Evolutionary conservation across 1,140 invertebrate genomes (phyloP).

Genomic region (Cotesia glomerata): DNA sequence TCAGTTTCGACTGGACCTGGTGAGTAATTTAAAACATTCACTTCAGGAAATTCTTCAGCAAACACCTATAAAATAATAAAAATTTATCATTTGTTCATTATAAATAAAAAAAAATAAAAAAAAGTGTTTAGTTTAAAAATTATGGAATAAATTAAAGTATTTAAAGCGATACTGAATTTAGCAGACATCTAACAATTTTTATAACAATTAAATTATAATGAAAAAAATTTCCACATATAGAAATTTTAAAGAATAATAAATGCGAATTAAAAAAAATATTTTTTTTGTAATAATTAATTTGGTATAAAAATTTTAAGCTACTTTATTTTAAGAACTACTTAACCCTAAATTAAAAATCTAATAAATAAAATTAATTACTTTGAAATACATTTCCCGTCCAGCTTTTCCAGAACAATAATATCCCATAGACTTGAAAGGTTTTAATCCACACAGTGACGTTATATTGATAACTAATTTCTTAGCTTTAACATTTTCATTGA

Average conservation of each 20-base stretch:
- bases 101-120: not conserved
- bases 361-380: constrained; percentile 57
- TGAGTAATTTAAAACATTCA: constrained; percentile 88
- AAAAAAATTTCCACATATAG: too few relatives aligned
- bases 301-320: too few relatives aligned
- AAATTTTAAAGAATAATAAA: too few relatives aligned
- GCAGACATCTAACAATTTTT: too few relatives aligned
- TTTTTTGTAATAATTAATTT: too few relatives aligned
- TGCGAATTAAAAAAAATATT: too few relatives aligned
- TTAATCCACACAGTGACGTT: constrained; percentile 81
- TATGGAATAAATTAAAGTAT: not conserved
- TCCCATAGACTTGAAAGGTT: constrained; percentile 77
- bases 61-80: constrained; percentile 62
- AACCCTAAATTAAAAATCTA: not conserved
- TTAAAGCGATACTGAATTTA: too few relatives aligned
- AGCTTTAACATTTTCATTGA: constrained; percentile 57
- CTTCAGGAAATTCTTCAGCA: constrained; percentile 78
- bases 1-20: constrained; percentile 92
- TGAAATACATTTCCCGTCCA: constrained; percentile 91
- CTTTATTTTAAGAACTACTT: not conserved
- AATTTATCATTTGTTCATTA: not conserved
- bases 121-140: not conserved
- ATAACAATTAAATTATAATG: too few relatives aligned
- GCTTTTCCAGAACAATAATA: constrained; percentile 90
- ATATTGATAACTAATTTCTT: constrained; percentile 81